phyloP scores from a whole-genome alignment of 2,888 invertebrate genomes.

The Itoplectis maculator region DNA sequence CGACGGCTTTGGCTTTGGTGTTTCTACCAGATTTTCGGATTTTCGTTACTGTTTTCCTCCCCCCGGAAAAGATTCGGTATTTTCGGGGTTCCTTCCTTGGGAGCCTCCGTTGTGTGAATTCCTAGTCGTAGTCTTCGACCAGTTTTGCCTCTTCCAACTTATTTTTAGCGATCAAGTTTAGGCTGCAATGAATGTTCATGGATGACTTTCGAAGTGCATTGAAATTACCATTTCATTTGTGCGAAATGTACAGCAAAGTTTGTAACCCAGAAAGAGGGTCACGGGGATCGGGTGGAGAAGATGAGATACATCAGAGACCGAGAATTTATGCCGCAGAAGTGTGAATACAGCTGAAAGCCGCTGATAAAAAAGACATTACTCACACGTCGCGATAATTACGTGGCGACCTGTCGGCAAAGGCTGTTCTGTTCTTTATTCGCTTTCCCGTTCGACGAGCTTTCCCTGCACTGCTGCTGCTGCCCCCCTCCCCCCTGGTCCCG shows the following conservation, averaged over 20 bases:
- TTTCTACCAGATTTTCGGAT: no score
- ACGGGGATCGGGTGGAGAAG: slow-evolving; percentile 64
- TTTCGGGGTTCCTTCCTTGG: no score
- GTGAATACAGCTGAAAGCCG: slow-evolving; percentile 77
- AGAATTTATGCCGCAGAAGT: slow-evolving; percentile 19
- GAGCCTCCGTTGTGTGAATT: no score
- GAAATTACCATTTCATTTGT: no score
- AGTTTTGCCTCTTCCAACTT: not conserved
- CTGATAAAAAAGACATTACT: slow-evolving; percentile 84
- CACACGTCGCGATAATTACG: slow-evolving; percentile 81
- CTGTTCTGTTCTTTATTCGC: slow-evolving; percentile 4
- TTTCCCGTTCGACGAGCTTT: slow-evolving; percentile 12
- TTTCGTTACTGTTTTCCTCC: no score
- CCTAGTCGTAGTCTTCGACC: not conserved
- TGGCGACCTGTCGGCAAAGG: slow-evolving; percentile 68
- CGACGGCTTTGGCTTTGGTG: no score
- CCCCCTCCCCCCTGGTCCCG: not conserved
- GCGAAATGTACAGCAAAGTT: not conserved
- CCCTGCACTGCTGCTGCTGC: not conserved
- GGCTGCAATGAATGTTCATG: no score
- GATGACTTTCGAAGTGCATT: no score
- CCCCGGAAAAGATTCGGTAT: no score
- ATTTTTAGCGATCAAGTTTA: not conserved
- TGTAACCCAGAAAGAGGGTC: slow-evolving; percentile 54
- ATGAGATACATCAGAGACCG: slow-evolving; percentile 81